Conservation (phyloP, 2,888 invertebrate species). For the Aricia artaxerxes region DNA sequence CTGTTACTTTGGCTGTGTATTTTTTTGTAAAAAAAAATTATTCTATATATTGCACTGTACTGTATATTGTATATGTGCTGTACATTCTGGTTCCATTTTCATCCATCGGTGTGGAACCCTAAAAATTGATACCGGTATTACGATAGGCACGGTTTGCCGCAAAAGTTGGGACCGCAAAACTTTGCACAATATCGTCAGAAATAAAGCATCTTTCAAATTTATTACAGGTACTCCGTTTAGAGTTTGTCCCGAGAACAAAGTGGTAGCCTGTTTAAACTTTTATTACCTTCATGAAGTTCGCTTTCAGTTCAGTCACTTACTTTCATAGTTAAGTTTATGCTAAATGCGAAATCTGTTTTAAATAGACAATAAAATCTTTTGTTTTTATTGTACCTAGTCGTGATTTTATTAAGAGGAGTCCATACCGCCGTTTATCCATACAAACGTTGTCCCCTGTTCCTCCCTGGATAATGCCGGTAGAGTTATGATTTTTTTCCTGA, state of each 20-base stretch:
- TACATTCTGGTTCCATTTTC: too few species aligned
- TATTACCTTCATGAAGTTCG: slow-evolving; percentile 46
- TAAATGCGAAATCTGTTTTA: not conserved
- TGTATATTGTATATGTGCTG: too few species aligned
- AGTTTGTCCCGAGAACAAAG: slow-evolving; percentile 43
- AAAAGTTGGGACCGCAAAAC: slow-evolving; percentile 11
- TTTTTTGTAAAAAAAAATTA: too few species aligned
- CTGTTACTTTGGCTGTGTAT: too few species aligned
- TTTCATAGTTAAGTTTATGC: slow-evolving; percentile 16
- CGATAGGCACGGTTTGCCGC: not conserved
- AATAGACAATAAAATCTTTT: not conserved
- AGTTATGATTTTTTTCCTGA: too few species aligned
- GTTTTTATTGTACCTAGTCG: not conserved
- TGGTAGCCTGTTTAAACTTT: slow-evolving; percentile 49
- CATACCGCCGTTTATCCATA: too few species aligned
- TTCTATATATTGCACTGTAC: too few species aligned
- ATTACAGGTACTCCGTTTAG: slow-evolving; percentile 38
- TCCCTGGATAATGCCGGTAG: too few species aligned
- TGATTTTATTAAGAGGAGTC: too few species aligned
- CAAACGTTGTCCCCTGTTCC: too few species aligned
- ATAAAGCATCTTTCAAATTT: slow-evolving; percentile 35
- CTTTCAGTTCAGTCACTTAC: slow-evolving; percentile 39
- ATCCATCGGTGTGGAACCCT: too few species aligned
- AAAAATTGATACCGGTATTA: not conserved
- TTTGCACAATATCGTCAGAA: slow-evolving; percentile 25